A percentile compares a stretch with the other conserved stretches of the same genome.
Evolutionary conservation across 1,140 invertebrate species (phyloP).

Genomic region (Pachyrhynchus sulphureomaculatus): DNA sequence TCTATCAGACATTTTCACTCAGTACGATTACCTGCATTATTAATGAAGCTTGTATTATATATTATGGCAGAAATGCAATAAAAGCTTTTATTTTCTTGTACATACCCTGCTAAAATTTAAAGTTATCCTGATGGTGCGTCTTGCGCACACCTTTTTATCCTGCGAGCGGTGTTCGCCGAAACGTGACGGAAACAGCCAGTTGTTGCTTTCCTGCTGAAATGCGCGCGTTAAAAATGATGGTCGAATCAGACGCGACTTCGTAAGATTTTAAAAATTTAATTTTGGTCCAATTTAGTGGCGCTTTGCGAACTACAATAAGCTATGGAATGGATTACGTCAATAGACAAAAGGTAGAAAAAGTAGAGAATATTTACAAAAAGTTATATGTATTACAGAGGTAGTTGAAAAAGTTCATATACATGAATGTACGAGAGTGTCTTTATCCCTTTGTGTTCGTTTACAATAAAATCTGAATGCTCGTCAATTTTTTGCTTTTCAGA

Average conservation of each 20-base stretch:
- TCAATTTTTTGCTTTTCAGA: no score
- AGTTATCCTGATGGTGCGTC: constrained; percentile 30
- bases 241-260: constrained; percentile 21
- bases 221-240: constrained; percentile 21
- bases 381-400: no score
- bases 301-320: background rate
- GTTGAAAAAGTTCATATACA: no score
- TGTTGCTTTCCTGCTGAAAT: constrained; percentile 36
- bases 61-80: no score
- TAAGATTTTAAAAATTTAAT: constrained; percentile 13
- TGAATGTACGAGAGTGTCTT: no score
- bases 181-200: constrained; percentile 30
- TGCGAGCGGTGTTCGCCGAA: constrained; percentile 18
- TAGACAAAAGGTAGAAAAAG: constrained; percentile 33
- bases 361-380: no score
- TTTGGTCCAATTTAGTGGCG: constrained; percentile 7
- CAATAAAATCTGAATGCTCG: no score
- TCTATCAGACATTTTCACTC: no score
- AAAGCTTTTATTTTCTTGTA: no score
- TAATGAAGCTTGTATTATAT: no score
- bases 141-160: constrained; percentile 34
- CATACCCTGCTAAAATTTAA: background rate
- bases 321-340: constrained; percentile 38
- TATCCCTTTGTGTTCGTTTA: no score
- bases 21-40: no score